Evolutionary conservation across 2,113 vertebrate species (phyloP), one percentile per base, ranked within the genome.

Genomic region (Athene cunicularia): DNA sequence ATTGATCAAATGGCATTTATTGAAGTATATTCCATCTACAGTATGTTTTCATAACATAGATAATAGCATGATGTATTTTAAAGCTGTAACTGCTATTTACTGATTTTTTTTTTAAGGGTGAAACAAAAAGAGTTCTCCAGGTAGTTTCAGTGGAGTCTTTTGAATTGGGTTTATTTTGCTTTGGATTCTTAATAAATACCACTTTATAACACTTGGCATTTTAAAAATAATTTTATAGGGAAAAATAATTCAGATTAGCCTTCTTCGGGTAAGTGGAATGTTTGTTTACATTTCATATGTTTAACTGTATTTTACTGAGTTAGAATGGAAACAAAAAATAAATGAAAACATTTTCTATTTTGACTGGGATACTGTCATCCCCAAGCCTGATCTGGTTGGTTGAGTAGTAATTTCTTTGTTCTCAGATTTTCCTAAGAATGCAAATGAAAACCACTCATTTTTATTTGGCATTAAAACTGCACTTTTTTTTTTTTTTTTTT

Each of bases 321-420:
- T 76, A 70, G 37, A 95, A 95, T 97, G 90, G 94, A 98, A 97
- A 97, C 8, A 67, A 94, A 88, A 96, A 97, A 98, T 96, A 97
- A 98, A 98, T 97, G 95, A 96, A 98, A 98, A 98, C 86, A 94
- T 97, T 91, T 97, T 97, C 90, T 98, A 66, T 97, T 98, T 98
- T 98, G 98, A 98, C 98, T 98, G 97, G 97, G 97, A 95, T 97
- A 88, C 92, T 98, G 97, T 98, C 97, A 97, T 95, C 94, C 95
- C 82, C 86, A 95, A 98, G 97, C 91, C 97, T 97, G 96, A 97
- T 95, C 97, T 98, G 98, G 97, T 98, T 98, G 98, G 98, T 93
- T 97, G 97, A 97, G 97, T 97, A 97, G 94, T 98, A 98, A 98
- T 98, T 98, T 98, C 98, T 98, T 98, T 98, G 98, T 98, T 98